Conservation (phyloP, 2,797 vertebrate genomes). For the Amazonetta brasiliensis region DNA sequence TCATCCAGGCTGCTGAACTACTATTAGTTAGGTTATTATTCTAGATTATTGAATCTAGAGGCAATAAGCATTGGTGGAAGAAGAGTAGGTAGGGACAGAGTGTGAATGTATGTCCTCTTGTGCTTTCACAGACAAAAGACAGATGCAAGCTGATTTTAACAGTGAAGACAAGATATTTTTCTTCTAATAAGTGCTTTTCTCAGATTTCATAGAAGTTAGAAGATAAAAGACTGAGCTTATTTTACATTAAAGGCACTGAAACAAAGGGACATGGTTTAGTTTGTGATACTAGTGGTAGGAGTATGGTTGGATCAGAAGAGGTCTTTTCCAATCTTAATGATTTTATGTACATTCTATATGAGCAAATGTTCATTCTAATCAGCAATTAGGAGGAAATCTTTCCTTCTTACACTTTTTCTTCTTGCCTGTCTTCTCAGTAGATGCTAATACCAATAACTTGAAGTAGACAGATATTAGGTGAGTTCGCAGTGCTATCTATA, state of each 20-base stretch:
- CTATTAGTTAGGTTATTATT: neutral
- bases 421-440: neutral
- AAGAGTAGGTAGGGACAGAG: neutral
- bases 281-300: no score
- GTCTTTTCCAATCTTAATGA: no score
- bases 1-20: neutral
- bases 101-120: rapidly evolving
- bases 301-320: no score
- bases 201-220: neutral
- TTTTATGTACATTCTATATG: no score
- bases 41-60: neutral
- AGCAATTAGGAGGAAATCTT: neutral
- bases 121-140: neutral
- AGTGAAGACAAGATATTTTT: neutral
- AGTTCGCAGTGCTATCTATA: neutral
- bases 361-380: neutral
- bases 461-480: neutral
- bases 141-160: neutral
- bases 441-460: neutral
- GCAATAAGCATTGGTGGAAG: neutral
- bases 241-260: neutral
- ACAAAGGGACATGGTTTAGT: neutral
- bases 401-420: neutral
- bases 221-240: neutral
- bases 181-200: neutral